Evolutionary conservation across 2,113 vertebrate genomes (phyloP), one percentile per base, ranked within the genome.

Genomic region (Uropsilus gracilis): DNA sequence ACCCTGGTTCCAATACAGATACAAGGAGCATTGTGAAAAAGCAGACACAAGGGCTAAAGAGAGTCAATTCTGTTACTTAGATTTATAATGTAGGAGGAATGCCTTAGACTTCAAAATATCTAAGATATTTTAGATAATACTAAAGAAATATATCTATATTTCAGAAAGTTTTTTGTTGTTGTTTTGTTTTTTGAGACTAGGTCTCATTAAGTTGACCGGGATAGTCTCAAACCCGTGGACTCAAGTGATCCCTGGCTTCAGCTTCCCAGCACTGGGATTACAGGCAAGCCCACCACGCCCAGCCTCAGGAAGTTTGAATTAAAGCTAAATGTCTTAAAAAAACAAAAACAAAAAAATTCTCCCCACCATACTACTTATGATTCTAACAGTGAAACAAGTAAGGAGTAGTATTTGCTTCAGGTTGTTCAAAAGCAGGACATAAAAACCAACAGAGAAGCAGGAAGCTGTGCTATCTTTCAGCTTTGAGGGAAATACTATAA

Each of bases 51-150:
- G 61, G n/a, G 32, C 89, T 92, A 91, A 80, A 59, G 39, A 86
- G 26, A 95, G 78, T 80, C 69, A 24, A 50, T 50, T 96, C 39
- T 39, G 8, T 53, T 50, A 86, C 92, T 89, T 73, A 91, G 91
- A 91, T 89, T 59, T 81, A 72, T 61, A 84, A 90, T 50, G 26
- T 37, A 83, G 68, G 14, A 90, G 28, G n/a, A 86, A 82, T 46
- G 22, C 12, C 30, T 64, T 86, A 59, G 63, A 94, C 30, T 91
- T 95, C 90, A 94, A 91, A 91, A 90, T 37, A 90, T 37, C 17
- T 82, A 91, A 89, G 83, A 81, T 91, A 28, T 89, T 55, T 91
- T 68, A 80, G 76, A 78, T n/a, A n/a, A 84, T 61, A 17, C 73
- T 92, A 82, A 64, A 89, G 37, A 95, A 72, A 37, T 37, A 94